Base-by-base conservation (phyloP, 2,888 invertebrate genomes). In the Coecobrya sp. region DNA sequence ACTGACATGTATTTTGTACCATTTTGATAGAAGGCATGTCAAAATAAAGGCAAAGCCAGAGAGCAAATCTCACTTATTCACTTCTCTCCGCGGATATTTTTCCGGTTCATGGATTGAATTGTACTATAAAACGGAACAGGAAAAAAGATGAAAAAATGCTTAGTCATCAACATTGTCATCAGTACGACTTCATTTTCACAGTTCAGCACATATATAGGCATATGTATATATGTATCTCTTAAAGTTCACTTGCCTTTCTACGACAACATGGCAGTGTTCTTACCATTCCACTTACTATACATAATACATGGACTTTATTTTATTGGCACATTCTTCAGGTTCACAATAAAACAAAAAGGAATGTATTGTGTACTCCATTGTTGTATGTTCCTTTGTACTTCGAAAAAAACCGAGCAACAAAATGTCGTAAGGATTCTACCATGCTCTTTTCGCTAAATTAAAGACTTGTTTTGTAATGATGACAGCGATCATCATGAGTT, bases 61-160 rank as follows among this genome's bases (percentile, higher is more conserved):
- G 52, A 68, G 82, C 65, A 88, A 81, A 79, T 88, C 79, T 79
- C 79, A 68, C 45, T 68, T 76, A 27, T 62, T 88, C 81, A 49
- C 88, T 76, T 89, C 55, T 45, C 42, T 49, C 36, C 13, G 27
- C 36, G 0, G 27, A 65, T 25, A 49, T 49, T 65, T 65, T 76
- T 76, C 76, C 49, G 49, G 76, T 76, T 76, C 76, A 76, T 13
- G 49, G 49, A 25, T 22, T 13, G 76, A 76, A 76, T 49, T 76
- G 76, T 76, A 30, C 3, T 45, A 10, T 70, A 70, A 70, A 70
- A 70, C n/a, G 30, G 36, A 25, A 27, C 25, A 22, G 7, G 13
- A 84, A 62, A 59, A 55, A 27, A 55, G 55, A 13, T 10, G n/a
- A 19, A 62, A 85, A 85, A 85, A 85, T 85, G 84, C 65, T 65